These are phyloP conservation scores for Ormyrus labotus DNA, from an alignment of 2,888 invertebrate species.

Conservation along the genomic window DNA sequence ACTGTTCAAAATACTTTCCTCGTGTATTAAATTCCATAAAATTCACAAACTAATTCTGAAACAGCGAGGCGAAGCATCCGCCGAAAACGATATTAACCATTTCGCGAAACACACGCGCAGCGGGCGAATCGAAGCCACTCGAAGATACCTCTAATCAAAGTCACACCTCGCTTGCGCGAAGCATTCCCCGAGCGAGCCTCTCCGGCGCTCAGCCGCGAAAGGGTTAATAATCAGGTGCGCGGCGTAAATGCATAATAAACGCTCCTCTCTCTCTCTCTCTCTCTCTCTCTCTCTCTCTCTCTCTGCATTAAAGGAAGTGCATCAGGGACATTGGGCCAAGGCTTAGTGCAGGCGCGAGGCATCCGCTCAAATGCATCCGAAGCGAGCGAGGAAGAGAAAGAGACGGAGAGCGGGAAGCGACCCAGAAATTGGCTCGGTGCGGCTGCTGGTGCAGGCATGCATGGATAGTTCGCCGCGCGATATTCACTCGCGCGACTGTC, in stretches of 20 bases:
- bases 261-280: too few relatives aligned
- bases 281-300: not conserved
- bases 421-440: conserved; percentile 49
- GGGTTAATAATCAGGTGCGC: conserved; percentile 36
- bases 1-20: too few relatives aligned
- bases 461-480: conserved; percentile 19
- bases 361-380: conserved; percentile 19
- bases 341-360: not conserved
- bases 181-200: too few relatives aligned
- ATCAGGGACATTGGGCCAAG: conserved; percentile 26
- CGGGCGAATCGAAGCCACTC: too few relatives aligned
- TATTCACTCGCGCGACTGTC: conserved; percentile 36
- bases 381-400: not conserved
- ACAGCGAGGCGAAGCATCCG: too few relatives aligned
- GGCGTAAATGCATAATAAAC: conserved; percentile 49
- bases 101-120: too few relatives aligned
- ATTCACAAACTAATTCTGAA: too few relatives aligned
- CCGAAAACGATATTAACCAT: too few relatives aligned
- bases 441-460: conserved; percentile 33
- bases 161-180: too few relatives aligned
- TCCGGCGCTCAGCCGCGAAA: conserved; percentile 7
- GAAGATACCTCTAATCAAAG: too few relatives aligned
- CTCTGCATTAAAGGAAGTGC: conserved; percentile 44
- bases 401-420: conserved; percentile 28
- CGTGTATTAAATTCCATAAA: too few relatives aligned